Conservation (phyloP, 2,113 vertebrate species). For the Crotalus viridis region DNA sequence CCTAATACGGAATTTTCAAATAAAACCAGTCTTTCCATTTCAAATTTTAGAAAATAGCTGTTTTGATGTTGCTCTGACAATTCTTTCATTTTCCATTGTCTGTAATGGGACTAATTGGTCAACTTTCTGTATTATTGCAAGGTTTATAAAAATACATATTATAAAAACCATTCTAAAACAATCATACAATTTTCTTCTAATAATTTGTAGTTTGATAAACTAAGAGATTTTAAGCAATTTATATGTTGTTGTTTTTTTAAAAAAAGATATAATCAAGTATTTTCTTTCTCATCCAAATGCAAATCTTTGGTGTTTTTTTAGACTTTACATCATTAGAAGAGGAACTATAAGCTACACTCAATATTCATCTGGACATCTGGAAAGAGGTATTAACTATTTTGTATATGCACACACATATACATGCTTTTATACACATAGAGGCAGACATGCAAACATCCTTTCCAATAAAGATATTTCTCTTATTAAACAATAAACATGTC, state of each 20-base stretch:
- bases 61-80: conserved; percentile 24
- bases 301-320: not conserved
- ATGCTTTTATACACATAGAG: not conserved
- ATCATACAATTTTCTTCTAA: not conserved
- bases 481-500: conserved; percentile 34
- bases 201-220: not conserved
- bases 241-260: not conserved
- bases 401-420: not conserved
- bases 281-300: not conserved
- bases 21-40: not conserved
- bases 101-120: not conserved
- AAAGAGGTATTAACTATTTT: not conserved
- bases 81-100: conserved; percentile 14
- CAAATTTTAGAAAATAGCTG: not conserved
- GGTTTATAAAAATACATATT: conserved; percentile 15
- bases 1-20: conserved; percentile 1
- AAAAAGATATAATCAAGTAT: not conserved
- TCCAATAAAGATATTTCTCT: conserved; percentile 20
- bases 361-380: not conserved
- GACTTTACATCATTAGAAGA: not conserved
- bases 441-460: not conserved
- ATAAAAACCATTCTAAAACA: not conserved
- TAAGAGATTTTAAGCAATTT: not conserved
- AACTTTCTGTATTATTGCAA: conserved; percentile 23
- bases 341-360: not conserved